Conservation (phyloP, 2,888 invertebrate species). For the Rotaria magnacalcarata region DNA sequence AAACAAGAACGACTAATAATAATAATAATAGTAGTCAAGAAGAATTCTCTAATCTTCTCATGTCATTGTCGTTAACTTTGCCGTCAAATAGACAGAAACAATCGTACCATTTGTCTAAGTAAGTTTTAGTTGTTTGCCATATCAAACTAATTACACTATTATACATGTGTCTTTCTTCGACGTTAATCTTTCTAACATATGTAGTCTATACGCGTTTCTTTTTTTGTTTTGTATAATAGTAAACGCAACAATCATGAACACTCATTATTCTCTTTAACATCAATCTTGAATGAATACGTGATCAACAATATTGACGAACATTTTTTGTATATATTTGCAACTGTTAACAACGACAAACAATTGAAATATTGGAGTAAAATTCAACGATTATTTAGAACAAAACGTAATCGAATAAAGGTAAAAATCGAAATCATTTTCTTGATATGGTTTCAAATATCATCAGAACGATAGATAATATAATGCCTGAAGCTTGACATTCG, state of each 20-base stretch:
- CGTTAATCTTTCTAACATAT: conserved; percentile 18
- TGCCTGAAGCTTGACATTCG: no score
- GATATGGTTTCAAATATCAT: no score
- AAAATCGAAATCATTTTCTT: neutral
- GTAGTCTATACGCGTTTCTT: neutral
- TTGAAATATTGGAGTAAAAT: neutral
- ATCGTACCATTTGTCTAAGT: conserved; percentile 20
- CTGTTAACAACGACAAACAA: neutral
- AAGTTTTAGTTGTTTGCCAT: neutral
- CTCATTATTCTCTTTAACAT: conserved; percentile 8
- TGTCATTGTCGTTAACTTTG: conserved; percentile 11
- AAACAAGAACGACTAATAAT: neutral
- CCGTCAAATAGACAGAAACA: conserved; percentile 17
- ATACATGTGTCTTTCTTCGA: neutral
- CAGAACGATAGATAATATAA: no score
- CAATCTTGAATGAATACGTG: conserved; percentile 1
- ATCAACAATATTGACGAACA: neutral
- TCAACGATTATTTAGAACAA: neutral
- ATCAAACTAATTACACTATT: neutral
- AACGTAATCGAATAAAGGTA: neutral
- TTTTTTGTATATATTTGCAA: conserved; percentile 22
- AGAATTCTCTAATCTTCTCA: conserved; percentile 16
- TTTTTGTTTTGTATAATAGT: neutral
- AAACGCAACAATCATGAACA: neutral
- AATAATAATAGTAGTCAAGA: neutral